Evolutionary conservation across 1,140 invertebrate species (phyloP), one percentile per base, ranked within the genome.

Genomic region (Heliconius himera): DNA sequence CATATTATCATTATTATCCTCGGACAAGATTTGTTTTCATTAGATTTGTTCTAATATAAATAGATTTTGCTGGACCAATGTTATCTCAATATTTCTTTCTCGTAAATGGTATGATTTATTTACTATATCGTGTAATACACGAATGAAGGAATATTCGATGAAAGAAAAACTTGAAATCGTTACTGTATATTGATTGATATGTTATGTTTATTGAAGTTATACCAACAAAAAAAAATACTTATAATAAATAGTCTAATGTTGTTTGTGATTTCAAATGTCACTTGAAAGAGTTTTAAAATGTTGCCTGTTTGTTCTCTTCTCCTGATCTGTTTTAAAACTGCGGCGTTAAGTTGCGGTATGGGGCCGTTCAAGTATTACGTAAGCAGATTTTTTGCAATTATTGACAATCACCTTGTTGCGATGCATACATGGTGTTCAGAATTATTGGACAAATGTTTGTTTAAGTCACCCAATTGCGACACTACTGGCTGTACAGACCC

Each of bases 401-500:
- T n/a, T n/a, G n/a, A n/a, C n/a, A n/a, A n/a, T n/a, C n/a, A n/a
- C 8, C 54, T 56, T 56, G 54, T 26, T 29, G 9, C 11, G n/a
- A 2, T 66, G 3, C 11, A 26, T 29, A 66, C n/a, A 9, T 26
- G 22, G 6, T 66, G 22, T 66, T 22, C 60, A 66, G 60, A 66
- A 66, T 66, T 13, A n/a, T 29, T 26, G 60, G 16, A 29, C 60
- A 66, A 29, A 66, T 66, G 26, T 66, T 66, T 66, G 60, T 16
- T 29, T 26, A 66, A 66, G 60, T 66, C 22, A 66, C 60, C 60
- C 60, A 66, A 66, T 66, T 66, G 26, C 60, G 22, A 66, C 60
- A 22, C 60, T 29, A 29, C 60, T 11, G 11, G 60, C 26, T 29
- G 60, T 66, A 16, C 26, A 66, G 60, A 66, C 60, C 60, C 22